A percentile compares a stretch with the other conserved stretches of the same genome.
These are phyloP conservation scores for Pseudomyrmex pallidus DNA, from an alignment of 1,140 invertebrate genomes.

Conservation along the genomic window DNA sequence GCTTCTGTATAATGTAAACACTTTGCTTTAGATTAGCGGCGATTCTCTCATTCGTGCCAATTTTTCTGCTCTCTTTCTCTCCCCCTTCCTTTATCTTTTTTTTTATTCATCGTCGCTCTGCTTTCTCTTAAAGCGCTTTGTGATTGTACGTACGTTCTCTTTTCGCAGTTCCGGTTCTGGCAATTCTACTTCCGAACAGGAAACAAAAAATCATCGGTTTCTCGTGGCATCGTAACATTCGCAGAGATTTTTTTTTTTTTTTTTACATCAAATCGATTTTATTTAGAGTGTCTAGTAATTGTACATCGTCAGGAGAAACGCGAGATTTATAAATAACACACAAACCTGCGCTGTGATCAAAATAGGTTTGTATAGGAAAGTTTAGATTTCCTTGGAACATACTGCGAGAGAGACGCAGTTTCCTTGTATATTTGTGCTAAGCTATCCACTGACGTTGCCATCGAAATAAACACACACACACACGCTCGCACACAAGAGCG, in stretches of 20 bases:
- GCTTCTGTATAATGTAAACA: neutral
- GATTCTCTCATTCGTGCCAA: conserved; percentile 2
- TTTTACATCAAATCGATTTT: neutral
- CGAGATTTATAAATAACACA: conserved; percentile 50
- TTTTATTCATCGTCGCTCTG: conserved; percentile 10
- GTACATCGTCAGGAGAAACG: conserved; percentile 8
- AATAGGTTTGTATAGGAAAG: conserved; percentile 45
- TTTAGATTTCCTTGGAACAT: conserved; percentile 54
- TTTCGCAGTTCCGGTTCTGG: neutral
- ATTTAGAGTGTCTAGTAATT: conserved; percentile 16
- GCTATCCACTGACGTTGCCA: conserved; percentile 52
- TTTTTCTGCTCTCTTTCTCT: conserved; percentile 33
- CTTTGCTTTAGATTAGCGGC: neutral
- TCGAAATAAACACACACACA: conserved; percentile 40
- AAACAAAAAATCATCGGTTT: no score
- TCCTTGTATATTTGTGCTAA: conserved; percentile 11
- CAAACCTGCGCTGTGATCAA: conserved; percentile 31
- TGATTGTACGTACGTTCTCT: neutral
- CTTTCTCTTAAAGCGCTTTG: neutral
- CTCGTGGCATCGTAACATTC: no score
- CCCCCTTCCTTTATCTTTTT: neutral
- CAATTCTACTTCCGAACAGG: neutral
- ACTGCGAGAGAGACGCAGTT: conserved; percentile 36
- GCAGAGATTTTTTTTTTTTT: neutral
- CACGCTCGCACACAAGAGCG: neutral